phyloP scores from a whole-genome alignment of 2,797 vertebrate species.

The Alfaro cultratus region DNA sequence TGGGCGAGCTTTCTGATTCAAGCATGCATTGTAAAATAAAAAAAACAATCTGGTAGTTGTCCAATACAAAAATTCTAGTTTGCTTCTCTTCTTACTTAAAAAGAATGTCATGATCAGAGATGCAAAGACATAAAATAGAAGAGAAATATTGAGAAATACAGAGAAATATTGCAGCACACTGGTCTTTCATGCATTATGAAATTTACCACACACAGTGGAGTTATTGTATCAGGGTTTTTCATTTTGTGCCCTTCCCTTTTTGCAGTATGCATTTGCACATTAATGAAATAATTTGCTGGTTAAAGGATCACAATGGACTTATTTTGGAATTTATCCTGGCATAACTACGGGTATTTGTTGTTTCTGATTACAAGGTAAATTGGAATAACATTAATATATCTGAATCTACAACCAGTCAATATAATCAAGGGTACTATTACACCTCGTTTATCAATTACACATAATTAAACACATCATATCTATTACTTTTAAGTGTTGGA shows the following conservation, averaged over 20 bases:
- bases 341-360: neutral
- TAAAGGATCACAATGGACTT: neutral
- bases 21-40: neutral
- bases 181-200: neutral
- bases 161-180: neutral
- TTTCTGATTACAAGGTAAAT: neutral
- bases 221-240: neutral
- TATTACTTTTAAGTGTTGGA: neutral
- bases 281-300: neutral
- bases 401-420: neutral
- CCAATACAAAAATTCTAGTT: neutral
- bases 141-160: too few relatives aligned
- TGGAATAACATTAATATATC: neutral
- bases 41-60: neutral
- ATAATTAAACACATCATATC: neutral
- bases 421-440: neutral
- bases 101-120: neutral
- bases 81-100: neutral
- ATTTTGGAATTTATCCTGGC: neutral
- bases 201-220: neutral
- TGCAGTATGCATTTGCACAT: neutral
- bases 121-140: neutral
- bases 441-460: neutral
- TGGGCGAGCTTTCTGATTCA: conserved; percentile 27
- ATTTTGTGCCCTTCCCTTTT: neutral